These are phyloP conservation scores for Amia ocellicauda DNA, from an alignment of 2,113 vertebrate genomes.

Conservation along the genomic window DNA sequence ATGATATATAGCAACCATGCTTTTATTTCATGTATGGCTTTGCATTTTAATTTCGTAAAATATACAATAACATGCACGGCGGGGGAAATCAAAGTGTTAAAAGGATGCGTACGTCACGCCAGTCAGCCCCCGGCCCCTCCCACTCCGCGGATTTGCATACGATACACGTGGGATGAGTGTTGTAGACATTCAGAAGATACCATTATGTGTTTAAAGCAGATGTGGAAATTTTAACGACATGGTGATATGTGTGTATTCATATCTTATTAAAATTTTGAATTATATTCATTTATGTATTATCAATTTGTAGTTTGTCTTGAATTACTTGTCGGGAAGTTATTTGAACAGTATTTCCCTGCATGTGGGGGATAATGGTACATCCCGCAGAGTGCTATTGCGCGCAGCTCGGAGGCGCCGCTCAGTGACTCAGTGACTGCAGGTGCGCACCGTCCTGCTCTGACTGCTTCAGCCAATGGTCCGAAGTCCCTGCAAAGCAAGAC, in stretches of 20 bases:
- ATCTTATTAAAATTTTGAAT: too few relatives aligned
- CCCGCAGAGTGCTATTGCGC: not conserved
- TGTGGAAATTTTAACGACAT: too few relatives aligned
- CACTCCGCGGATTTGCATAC: not conserved
- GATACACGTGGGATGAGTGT: conserved; percentile 16
- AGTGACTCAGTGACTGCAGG: not conserved
- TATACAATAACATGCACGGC: too few relatives aligned
- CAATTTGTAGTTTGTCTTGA: not conserved
- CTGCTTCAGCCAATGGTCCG: not conserved
- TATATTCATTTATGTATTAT: too few relatives aligned
- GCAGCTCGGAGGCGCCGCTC: not conserved
- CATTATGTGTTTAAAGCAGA: conserved; percentile 1
- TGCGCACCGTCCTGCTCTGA: not conserved
- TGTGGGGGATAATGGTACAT: conserved; percentile 10
- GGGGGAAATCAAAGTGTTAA: too few relatives aligned
- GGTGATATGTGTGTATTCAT: too few relatives aligned
- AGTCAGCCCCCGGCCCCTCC: not conserved
- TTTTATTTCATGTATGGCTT: too few relatives aligned
- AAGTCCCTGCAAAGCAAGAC: not conserved
- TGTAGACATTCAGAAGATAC: conserved; percentile 13
- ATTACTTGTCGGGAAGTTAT: not conserved
- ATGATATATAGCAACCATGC: too few relatives aligned
- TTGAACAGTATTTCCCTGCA: not conserved
- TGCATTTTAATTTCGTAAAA: too few relatives aligned
- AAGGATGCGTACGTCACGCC: too few relatives aligned